A percentile compares a stretch with the other conserved stretches of the same genome.
phyloP scores from a whole-genome alignment of 1,140 invertebrate species.

The Drosophila yakuba region DNA sequence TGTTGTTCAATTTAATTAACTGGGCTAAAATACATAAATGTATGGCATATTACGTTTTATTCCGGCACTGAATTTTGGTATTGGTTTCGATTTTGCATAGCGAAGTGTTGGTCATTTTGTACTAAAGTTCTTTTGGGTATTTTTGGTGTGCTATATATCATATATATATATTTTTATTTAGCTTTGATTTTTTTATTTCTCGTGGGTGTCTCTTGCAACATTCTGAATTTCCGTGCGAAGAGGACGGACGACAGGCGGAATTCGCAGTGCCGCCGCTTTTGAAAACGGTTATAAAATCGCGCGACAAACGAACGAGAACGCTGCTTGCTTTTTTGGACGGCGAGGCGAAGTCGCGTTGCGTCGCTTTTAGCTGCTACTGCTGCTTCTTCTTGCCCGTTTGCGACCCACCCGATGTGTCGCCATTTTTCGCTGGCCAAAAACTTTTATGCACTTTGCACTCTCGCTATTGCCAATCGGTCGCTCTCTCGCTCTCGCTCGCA shows the following conservation, averaged over 20 bases:
- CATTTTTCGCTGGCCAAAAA: conserved; percentile 74
- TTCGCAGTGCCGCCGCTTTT: conserved; percentile 66
- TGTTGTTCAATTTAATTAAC: conserved; percentile 34
- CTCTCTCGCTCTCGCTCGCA: conserved; percentile 18
- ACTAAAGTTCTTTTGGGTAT: neutral
- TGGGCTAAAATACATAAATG: neutral
- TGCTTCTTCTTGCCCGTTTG: conserved; percentile 19
- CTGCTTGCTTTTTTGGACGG: conserved; percentile 26
- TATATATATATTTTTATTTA: neutral
- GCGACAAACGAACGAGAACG: conserved; percentile 54
- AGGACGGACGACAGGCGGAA: conserved; percentile 39
- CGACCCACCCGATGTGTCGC: conserved; percentile 56
- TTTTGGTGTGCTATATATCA: neutral
- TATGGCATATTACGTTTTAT: neutral
- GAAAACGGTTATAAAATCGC: conserved; percentile 73
- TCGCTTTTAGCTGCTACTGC: conserved; percentile 11
- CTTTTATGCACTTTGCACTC: conserved; percentile 79
- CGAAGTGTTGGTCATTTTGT: neutral
- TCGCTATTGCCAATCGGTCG: conserved; percentile 19
- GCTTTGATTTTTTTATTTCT: neutral
- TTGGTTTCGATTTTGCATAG: neutral
- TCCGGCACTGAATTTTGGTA: conserved; percentile 10
- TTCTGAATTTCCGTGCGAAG: conserved; percentile 37
- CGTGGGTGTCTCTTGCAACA: neutral
- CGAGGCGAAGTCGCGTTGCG: conserved; percentile 13